Conservation (phyloP, 2,888 invertebrate genomes). For the Galeruca laticollis region DNA sequence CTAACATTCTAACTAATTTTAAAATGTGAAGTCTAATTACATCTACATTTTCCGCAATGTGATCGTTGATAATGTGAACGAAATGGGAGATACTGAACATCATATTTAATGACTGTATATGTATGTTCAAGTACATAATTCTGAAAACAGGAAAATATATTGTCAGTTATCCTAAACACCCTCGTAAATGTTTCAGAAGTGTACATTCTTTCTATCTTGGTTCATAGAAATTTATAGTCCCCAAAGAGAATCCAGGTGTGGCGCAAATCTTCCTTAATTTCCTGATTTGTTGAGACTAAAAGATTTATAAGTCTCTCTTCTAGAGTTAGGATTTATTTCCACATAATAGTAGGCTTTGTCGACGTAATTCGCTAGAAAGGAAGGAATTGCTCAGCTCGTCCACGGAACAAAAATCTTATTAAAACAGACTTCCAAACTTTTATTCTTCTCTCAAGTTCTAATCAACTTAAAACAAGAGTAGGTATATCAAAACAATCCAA, state of each 20-base stretch:
- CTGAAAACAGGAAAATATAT: neutral
- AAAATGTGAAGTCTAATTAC: too few species aligned
- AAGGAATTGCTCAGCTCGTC: neutral
- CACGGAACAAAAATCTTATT: too few species aligned
- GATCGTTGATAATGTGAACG: too few species aligned
- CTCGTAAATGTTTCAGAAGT: neutral
- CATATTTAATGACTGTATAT: too few species aligned
- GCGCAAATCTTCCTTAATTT: constrained; percentile 46
- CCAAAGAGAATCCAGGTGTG: constrained; percentile 44
- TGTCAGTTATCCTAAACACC: neutral
- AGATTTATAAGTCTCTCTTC: constrained; percentile 43
- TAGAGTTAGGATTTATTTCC: constrained; percentile 40
- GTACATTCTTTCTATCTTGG: constrained; percentile 7
- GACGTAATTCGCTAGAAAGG: neutral
- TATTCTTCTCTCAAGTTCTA: neutral
- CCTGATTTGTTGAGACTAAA: constrained; percentile 45
- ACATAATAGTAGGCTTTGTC: constrained; percentile 39
- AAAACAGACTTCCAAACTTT: neutral
- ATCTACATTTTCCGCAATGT: too few species aligned
- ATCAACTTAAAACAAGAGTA: too few species aligned
- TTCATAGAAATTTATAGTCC: constrained; percentile 42
- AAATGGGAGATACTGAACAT: too few species aligned
- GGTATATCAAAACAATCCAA: too few species aligned
- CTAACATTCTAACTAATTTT: too few species aligned
- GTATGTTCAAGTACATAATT: too few species aligned